Base-by-base conservation (phyloP, 2,113 vertebrate genomes). In the Lates calcarifer region DNA sequence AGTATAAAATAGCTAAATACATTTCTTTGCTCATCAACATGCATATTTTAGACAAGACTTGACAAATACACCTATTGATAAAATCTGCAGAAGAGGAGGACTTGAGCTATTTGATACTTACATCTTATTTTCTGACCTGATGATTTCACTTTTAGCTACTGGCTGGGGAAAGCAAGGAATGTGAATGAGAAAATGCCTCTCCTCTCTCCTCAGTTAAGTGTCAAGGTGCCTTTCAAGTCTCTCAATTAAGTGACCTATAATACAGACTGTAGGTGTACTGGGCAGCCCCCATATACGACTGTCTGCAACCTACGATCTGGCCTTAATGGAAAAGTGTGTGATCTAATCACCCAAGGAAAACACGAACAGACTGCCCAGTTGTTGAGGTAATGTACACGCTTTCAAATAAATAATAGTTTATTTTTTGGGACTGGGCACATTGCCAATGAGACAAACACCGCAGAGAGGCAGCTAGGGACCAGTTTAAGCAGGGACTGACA, bases 201-300 rank as follows among this genome's bases (percentile, higher is more conserved):
- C 31, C 7, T 49, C 39, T 63, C 9, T 61, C 56, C 13, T 6
- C 49, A 74, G 15, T 61, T 61, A 39, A 70, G 31, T 60, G 43
- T 61, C 51, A 70, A 58, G 66, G 31, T 63, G 61, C 31, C 24
- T 74, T 81, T 74, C 63, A 77, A 69, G 10, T 51, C 47, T 10
- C 14, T 39, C 56, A 77, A 78, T 64, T 49, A 74, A 82, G 31
- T 70, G 57, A 39, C 49, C 61, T 71, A 24, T 51, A 78, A 43
- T 63, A 74, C 58, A 73, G 33, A 47, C 31, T 41, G 29, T 17
- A 24, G 56, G 18, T 73, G 47, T 43, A 18, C 39, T 22, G 49
- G 37, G 37, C 8, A 39, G 37, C 41, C 4, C 4, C 35, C 35
- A 3, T 13, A 41, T 14, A 41, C 3, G 39, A 14, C 39, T 41